Evolutionary conservation across 2,113 vertebrate genomes (phyloP).

Genomic region (Zootoca vivipara): DNA sequence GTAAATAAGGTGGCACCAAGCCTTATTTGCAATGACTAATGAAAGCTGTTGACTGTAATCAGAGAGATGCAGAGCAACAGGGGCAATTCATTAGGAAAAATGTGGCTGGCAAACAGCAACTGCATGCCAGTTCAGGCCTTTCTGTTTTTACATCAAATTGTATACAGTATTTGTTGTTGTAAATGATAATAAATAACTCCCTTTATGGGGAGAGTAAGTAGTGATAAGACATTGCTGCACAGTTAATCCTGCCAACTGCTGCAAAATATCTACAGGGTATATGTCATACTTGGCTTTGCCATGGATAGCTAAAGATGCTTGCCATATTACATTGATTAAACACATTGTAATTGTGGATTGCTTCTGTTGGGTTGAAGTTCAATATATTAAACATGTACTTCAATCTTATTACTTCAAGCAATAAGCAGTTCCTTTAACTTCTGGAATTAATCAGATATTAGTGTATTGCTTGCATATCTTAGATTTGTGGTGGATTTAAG

Average conservation of each 20-base stretch:
- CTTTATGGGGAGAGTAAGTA: constrained; percentile 55
- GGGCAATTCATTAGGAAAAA: constrained; percentile 77
- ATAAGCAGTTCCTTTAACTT: background rate
- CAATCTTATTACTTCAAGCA: constrained; percentile 43
- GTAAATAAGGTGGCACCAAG: constrained; percentile 77
- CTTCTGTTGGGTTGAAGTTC: constrained; percentile 52
- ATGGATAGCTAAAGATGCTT: constrained; percentile 65
- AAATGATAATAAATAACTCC: constrained; percentile 61
- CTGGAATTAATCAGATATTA: constrained; percentile 33
- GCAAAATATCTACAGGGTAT: constrained; percentile 40
- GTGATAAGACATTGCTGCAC: constrained; percentile 44
- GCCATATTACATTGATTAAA: constrained; percentile 63
- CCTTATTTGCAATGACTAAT: constrained; percentile 77
- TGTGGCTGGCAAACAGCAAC: constrained; percentile 71
- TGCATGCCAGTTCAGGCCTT: constrained; percentile 65
- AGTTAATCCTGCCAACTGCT: constrained; percentile 58
- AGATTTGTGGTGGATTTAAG: background rate
- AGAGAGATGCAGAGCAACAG: constrained; percentile 76
- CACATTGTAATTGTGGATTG: constrained; percentile 62
- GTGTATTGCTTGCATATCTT: constrained; percentile 27
- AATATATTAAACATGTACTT: constrained; percentile 31
- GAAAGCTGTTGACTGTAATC: constrained; percentile 76
- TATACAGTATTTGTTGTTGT: constrained; percentile 49
- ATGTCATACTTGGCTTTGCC: constrained; percentile 58
- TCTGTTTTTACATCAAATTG: constrained; percentile 59